These are phyloP conservation scores for Mesorhabditis sp. DNA, from an alignment of 2,888 invertebrate genomes.

Conservation along the genomic window DNA sequence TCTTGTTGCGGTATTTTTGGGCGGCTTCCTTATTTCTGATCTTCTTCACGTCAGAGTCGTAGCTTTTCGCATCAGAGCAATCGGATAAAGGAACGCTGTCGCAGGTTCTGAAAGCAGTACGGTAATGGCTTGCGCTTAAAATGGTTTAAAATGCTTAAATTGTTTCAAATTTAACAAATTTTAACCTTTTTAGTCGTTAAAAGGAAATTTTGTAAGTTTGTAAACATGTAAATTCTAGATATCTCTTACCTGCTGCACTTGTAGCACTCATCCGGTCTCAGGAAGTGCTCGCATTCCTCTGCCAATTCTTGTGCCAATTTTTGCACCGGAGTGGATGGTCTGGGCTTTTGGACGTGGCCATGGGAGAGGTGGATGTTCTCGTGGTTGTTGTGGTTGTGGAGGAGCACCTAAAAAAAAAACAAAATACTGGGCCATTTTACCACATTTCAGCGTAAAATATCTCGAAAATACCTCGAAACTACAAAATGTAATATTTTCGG, in stretches of 20 bases:
- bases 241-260: not conserved
- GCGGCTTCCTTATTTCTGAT: not conserved
- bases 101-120: not conserved
- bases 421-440: not conserved
- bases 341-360: not conserved
- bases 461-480: not conserved
- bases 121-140: not conserved
- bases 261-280: conserved; percentile 3
- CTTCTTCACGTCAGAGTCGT: not conserved
- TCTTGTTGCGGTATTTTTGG: not conserved
- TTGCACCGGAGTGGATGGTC: not conserved
- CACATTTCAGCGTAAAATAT: not conserved
- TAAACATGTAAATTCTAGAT: not conserved
- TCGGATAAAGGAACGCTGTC: not conserved
- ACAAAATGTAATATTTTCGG: not conserved
- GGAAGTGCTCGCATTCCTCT: not conserved
- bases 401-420: not conserved
- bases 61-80: not conserved
- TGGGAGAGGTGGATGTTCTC: not conserved
- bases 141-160: not conserved
- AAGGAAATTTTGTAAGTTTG: not conserved
- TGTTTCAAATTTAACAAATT: not conserved
- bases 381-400: not conserved
- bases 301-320: not conserved
- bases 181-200: not conserved